Evolutionary conservation across 2,797 vertebrate genomes (phyloP), one percentile per base, ranked within the genome.

Genomic region (Macropodus opercularis): DNA sequence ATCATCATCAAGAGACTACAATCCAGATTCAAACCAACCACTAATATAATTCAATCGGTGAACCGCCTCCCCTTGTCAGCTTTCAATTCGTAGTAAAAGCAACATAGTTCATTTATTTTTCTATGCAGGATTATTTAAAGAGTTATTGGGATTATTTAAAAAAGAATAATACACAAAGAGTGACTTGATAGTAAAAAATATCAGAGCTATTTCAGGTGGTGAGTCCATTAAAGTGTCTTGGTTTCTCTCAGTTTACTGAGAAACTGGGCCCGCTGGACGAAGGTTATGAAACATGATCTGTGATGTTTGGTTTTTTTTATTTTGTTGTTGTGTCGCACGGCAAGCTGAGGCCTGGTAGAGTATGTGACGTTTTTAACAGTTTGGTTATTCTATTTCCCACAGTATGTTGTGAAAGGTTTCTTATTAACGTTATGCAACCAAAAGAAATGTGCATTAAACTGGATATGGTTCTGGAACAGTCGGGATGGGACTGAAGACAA

Each of bases 71-170:
- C 77, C 83, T 74, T 61, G 75, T 90, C 85, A 89, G 83, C 81
- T 85, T 87, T 90, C 80, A 87, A 91, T 91, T 91, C 69, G 79
- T 91, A 92, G 88, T 88, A 61, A 85, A 83, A 72, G 52, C 72
- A 83, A 91, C 81, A 90, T 92, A 90, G 90, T 92, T 92, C 75
- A 91, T 93, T 93, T 93, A 94, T 93, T 94, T 94, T 93, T 94
- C 86, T 93, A 94, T 88, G 83, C 87, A 90, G 91, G 87, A 87
- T 91, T 93, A 93, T 93, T 93, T 93, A 92, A 93, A 91, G 82
- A 88, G 63, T 77, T 90, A 85, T 85, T 79, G 85, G 83, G 92
- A 87, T 90, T 90, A 92, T 92, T 90, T 89, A 90, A 91, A 83
- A 44, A 83, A 75, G 48, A 75, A 85, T 79, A 73, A 81, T 80